Evolutionary conservation across 2,113 vertebrate genomes (phyloP).

Genomic region (Microcebus tavaratra): DNA sequence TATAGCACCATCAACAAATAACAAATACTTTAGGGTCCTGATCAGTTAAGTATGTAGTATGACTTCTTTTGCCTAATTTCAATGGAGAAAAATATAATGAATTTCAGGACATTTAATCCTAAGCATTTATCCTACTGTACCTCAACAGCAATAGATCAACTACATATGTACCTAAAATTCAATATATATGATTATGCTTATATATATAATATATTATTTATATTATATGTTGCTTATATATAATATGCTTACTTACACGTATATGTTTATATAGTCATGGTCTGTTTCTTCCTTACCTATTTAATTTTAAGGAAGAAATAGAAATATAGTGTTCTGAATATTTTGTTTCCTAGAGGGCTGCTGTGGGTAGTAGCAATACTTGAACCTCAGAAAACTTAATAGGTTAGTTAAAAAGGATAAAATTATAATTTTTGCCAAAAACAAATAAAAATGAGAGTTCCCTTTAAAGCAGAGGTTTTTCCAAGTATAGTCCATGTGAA

Average conservation of each 20-base stretch:
- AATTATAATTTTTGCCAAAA: constrained; percentile 15
- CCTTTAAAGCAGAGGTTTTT: constrained; percentile 30
- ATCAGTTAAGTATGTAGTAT: neutral
- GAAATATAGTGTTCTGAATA: neutral
- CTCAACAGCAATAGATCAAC: neutral
- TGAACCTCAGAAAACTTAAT: constrained; percentile 9
- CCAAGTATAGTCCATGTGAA: neutral
- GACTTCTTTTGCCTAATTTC: neutral
- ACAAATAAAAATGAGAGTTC: constrained; percentile 20
- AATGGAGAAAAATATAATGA: neutral
- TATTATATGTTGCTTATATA: neutral
- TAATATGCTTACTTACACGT: neutral
- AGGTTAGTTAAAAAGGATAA: neutral
- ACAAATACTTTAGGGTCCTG: neutral
- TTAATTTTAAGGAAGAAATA: constrained; percentile 45
- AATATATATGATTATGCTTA: neutral
- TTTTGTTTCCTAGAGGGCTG: constrained; percentile 4
- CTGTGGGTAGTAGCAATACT: neutral
- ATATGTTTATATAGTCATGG: neutral
- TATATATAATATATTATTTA: too few relatives aligned
- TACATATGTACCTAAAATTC: neutral
- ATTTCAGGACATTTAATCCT: neutral
- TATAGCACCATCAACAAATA: neutral
- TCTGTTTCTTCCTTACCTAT: neutral
- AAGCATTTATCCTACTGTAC: neutral